Base-by-base conservation (phyloP, 1,140 invertebrate species). In the Hermetia illucens region DNA sequence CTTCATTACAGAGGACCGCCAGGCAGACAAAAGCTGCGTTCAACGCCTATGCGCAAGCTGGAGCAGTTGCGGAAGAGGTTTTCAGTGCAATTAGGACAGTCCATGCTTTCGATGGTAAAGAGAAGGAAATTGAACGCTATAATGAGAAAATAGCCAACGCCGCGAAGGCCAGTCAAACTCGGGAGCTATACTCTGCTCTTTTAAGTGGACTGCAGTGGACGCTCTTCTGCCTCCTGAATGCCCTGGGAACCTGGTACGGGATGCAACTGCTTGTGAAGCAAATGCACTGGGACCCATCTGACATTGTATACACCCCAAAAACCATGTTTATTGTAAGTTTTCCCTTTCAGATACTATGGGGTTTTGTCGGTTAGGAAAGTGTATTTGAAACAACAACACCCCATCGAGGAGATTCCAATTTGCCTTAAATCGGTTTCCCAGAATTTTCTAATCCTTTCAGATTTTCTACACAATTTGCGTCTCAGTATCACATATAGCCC, bases 211-310 rank as follows among this genome's bases (percentile, higher is more conserved):
- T 81, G 18, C 75, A 84, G 63, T 87, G 83, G 76, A 69, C 88
- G 38, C 77, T 86, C 30, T 81, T 88, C 33, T 90, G 85, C 50
- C 56, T 70, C 8, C 77, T 76, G 31, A 89, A 88, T 53, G 75
- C 82, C 3, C 51, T 89, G 1, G 76, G 82, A 1, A 86, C 89
- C 56, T 91, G 83, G 81, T 88, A 86, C 57, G 87, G 84, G 0
- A 75, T 82, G 0, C 66, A 70, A 13, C 58, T 87, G 15, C 72
- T 82, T 29, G 47, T 76, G 39, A 64, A 71, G 4, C 33, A n/a
- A n/a, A n/a, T n/a, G n/a, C n/a, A 40, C 21, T 34, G 39, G 9
- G 22, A 34, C 25, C 34, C 34, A 40, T 13, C 21, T 29, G 22
- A 40, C 10, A 70, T 68, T 17, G 61, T 68, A 5, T 75, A 77